phyloP scores from a whole-genome alignment of 2,888 invertebrate genomes.

The Acholoe squamosa region DNA sequence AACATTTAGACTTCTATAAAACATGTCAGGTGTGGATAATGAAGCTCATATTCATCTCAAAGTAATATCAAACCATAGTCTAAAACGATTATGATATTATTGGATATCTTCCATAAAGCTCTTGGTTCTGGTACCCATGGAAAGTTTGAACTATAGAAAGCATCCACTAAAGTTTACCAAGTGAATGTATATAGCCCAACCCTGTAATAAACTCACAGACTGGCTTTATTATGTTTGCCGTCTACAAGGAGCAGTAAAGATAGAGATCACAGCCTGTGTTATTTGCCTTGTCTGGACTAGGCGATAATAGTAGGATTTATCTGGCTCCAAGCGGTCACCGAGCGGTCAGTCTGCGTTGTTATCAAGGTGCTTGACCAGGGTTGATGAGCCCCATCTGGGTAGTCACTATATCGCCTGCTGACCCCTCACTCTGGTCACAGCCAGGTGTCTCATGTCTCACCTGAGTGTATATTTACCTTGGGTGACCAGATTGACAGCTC shows the following conservation, averaged over 20 bases:
- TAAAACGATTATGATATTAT: too few relatives aligned
- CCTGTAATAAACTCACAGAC: too few relatives aligned
- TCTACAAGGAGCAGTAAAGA: neutral
- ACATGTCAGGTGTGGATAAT: too few relatives aligned
- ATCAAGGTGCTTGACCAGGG: slow-evolving; percentile 21
- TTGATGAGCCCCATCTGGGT: neutral
- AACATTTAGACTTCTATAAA: too few relatives aligned
- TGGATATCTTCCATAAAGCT: too few relatives aligned
- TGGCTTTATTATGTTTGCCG: too few relatives aligned
- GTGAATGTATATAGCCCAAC: too few relatives aligned
- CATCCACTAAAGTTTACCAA: too few relatives aligned
- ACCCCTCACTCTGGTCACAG: neutral
- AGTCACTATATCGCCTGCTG: neutral
- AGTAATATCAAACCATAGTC: too few relatives aligned
- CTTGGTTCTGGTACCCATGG: too few relatives aligned
- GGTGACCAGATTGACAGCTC: neutral
- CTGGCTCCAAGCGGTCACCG: neutral
- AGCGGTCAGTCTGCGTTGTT: slow-evolving; percentile 6
- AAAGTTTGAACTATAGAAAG: too few relatives aligned
- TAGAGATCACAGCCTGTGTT: neutral
- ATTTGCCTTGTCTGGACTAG: neutral
- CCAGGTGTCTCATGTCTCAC: slow-evolving; percentile 10
- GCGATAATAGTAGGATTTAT: slow-evolving; percentile 4
- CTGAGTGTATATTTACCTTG: neutral
- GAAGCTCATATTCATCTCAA: too few relatives aligned